Percentiles rank a stretch among this genome's conserved stretches.
Evolutionary conservation across 2,113 vertebrate genomes (phyloP).

Genomic region (Solenodon paradoxus): DNA sequence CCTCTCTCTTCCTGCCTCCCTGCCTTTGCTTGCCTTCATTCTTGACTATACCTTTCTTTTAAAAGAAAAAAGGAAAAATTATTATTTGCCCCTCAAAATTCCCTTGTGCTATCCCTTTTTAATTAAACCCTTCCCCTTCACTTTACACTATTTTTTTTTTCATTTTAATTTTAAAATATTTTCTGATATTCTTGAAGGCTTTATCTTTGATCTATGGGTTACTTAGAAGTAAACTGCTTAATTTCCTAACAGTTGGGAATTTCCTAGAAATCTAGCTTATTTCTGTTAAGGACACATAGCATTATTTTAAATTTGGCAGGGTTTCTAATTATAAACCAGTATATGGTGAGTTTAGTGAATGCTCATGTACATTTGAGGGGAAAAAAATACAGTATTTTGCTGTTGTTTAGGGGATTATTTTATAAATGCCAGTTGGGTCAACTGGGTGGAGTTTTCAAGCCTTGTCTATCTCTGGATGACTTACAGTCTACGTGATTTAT

Average conservation of each 20-base stretch:
- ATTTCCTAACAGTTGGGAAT: conserved; percentile 24
- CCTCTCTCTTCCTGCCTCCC: no score
- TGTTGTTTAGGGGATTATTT: not conserved
- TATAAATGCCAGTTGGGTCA: not conserved
- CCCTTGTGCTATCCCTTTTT: not conserved
- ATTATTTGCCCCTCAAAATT: not conserved
- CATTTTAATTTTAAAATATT: conserved; percentile 29
- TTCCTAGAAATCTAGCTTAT: not conserved
- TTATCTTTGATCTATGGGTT: not conserved
- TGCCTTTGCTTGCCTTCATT: no score
- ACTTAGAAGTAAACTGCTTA: not conserved
- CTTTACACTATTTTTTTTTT: not conserved
- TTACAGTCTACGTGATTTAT: not conserved
- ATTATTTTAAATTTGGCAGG: conserved; percentile 6
- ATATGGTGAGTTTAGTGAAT: not conserved
- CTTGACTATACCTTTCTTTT: no score
- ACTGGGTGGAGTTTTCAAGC: not conserved
- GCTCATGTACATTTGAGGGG: not conserved
- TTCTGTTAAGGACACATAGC: not conserved
- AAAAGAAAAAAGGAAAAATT: no score
- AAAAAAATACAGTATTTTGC: not conserved
- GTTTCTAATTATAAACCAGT: not conserved
- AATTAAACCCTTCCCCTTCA: not conserved
- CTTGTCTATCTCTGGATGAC: not conserved
- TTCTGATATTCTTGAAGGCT: not conserved